phyloP scores from a whole-genome alignment of 1,140 invertebrate genomes.

The Cydia pomonella region DNA sequence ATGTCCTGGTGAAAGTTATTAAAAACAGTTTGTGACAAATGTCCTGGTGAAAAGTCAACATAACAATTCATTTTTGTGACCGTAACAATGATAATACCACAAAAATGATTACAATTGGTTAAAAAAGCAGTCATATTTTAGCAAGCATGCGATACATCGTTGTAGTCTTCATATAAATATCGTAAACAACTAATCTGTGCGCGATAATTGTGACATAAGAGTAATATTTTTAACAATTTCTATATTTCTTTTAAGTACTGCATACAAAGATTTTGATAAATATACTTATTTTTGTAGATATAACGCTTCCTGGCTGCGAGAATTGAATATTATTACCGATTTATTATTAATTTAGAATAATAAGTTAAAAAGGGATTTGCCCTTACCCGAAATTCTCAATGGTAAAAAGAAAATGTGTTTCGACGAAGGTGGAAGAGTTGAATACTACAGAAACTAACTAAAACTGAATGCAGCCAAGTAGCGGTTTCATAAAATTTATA shows the following conservation, averaged over 20 bases:
- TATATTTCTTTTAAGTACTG: slow-evolving; percentile 16
- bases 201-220: slow-evolving; percentile 30
- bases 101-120: neutral
- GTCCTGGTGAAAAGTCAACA: neutral
- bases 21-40: neutral
- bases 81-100: neutral
- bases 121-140: slow-evolving; percentile 55
- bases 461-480: neutral
- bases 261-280: slow-evolving; percentile 1
- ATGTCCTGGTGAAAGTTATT: neutral
- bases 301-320: neutral
- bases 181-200: slow-evolving; percentile 44
- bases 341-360: neutral
- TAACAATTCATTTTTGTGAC: neutral
- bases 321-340: neutral
- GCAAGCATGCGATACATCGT: slow-evolving; percentile 54
- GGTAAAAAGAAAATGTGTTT: neutral
- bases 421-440: neutral
- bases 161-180: slow-evolving; percentile 44
- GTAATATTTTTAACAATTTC: slow-evolving; percentile 28
- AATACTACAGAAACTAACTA: too few relatives aligned
- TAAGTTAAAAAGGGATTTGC: too few relatives aligned
- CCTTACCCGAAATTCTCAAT: neutral
- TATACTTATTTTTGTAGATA: neutral
- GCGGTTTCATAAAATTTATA: slow-evolving; percentile 3